Base-by-base conservation (phyloP, 2,888 invertebrate genomes). In the Cylindroiulus punctatus region DNA sequence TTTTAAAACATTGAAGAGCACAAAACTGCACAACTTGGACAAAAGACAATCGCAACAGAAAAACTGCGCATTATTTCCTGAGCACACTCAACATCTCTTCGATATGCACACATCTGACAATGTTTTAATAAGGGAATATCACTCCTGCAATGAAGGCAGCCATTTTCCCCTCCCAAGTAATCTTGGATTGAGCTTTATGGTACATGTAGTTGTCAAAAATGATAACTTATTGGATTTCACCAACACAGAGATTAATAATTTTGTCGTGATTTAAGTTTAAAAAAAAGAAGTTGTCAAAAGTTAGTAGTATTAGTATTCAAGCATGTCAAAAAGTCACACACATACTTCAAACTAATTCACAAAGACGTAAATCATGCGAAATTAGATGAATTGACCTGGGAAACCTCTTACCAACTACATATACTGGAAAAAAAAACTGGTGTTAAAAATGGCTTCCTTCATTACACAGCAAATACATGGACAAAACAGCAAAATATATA, bases 391-490 rank as follows among this genome's bases (percentile, higher is more conserved):
- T 14, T 52, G 19, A 52, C 19, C 17, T 14, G 5, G 17, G 19
- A 52, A 52, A 19, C 17, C 19, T 44, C 44, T 44, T 44, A 44
- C 44, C 44, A 52, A 0, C 52, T 52, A 52, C 52, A 17, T 52
- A 19, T 52, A 52, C 52, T 52, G 52, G 19, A 52, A 52, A 52
- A 17, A 52, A 17, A 52, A 52, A 52, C 19, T 14, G 14, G 52
- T 19, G 52, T 52, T 81, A 81, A 36, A 81, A 81, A 81, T 81
- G 26, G 81, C 81, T 81, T 4, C 81, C 81, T 32, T 81, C 81
- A 81, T 81, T 36, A 81, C 81, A 81, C 36, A 81, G 81, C 26
- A 81, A 52, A 26, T 81, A 81, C 36, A 81, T 81, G 30, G 36
- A 30, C 81, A 32, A 30, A 81, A 32, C 36, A 81, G 30, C 81